phyloP scores from a whole-genome alignment of 2,888 invertebrate species.

The Leucophenga montana region DNA sequence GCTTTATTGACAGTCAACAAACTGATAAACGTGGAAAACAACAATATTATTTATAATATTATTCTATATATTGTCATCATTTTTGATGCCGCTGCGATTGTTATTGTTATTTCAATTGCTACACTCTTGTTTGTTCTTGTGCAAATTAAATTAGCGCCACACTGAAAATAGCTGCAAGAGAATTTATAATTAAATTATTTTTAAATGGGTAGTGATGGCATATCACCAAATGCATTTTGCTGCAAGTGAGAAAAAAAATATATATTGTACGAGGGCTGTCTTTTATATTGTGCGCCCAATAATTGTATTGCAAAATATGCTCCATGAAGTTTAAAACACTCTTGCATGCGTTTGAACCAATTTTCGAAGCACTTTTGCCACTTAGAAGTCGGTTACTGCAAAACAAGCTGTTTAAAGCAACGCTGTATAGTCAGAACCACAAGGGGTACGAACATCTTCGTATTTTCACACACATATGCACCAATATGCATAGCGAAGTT shows the following conservation, averaged over 20 bases:
- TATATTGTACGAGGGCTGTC: too few relatives aligned
- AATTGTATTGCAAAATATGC: too few relatives aligned
- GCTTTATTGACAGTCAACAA: conserved; percentile 6
- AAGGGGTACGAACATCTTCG: too few relatives aligned
- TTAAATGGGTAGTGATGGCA: neutral
- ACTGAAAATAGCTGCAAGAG: neutral
- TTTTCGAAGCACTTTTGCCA: too few relatives aligned
- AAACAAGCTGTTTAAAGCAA: too few relatives aligned
- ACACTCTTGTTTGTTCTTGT: neutral
- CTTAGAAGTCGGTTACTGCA: too few relatives aligned
- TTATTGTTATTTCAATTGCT: neutral
- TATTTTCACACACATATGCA: too few relatives aligned
- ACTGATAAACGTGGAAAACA: conserved; percentile 12
- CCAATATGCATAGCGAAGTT: too few relatives aligned
- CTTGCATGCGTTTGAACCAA: too few relatives aligned
- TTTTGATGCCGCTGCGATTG: neutral
- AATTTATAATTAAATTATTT: conserved; percentile 5
- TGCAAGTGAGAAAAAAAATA: neutral
- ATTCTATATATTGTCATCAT: neutral
- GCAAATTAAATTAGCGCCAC: conserved; percentile 2
- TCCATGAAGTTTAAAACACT: too few relatives aligned
- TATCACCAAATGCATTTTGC: neutral
- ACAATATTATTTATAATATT: conserved; percentile 7
- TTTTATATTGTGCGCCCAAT: too few relatives aligned
- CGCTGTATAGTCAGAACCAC: too few relatives aligned